Percentiles rank a stretch among this genome's conserved stretches.
Evolutionary conservation across 2,888 invertebrate genomes (phyloP).

Genomic region (Drosophila paranaensis): DNA sequence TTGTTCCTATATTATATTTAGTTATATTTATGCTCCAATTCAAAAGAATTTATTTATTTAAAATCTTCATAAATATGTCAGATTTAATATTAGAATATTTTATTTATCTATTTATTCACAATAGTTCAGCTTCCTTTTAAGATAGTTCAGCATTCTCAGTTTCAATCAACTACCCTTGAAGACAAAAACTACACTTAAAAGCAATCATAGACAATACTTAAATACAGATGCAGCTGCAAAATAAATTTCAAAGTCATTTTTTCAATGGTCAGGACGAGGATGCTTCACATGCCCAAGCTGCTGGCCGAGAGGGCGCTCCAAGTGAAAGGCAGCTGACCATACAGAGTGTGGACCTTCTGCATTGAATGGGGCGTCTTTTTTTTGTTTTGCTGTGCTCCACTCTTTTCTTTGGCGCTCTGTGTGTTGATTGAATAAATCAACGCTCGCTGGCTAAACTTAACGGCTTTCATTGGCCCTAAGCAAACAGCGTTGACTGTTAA

Average conservation of each 20-base stretch:
- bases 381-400: neutral
- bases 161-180: neutral
- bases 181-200: neutral
- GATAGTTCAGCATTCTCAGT: neutral
- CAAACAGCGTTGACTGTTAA: constrained; percentile 67
- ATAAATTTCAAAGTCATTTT: constrained; percentile 24
- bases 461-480: constrained; percentile 71
- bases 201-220: constrained; percentile 5
- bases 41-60: neutral
- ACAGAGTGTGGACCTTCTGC: constrained; percentile 32
- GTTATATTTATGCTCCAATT: too few relatives aligned
- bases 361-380: constrained; percentile 43
- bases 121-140: neutral
- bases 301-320: neutral
- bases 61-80: neutral
- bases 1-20: too few relatives aligned
- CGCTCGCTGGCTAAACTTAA: constrained; percentile 73
- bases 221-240: constrained; percentile 13
- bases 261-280: constrained; percentile 18
- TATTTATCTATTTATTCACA: neutral
- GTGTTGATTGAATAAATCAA: constrained; percentile 76
- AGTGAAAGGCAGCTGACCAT: constrained; percentile 43
- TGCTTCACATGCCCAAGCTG: constrained; percentile 35
- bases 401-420: constrained; percentile 1
- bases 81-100: neutral